Conservation (phyloP, 2,113 vertebrate species). For the Atlantisia rogersi region DNA sequence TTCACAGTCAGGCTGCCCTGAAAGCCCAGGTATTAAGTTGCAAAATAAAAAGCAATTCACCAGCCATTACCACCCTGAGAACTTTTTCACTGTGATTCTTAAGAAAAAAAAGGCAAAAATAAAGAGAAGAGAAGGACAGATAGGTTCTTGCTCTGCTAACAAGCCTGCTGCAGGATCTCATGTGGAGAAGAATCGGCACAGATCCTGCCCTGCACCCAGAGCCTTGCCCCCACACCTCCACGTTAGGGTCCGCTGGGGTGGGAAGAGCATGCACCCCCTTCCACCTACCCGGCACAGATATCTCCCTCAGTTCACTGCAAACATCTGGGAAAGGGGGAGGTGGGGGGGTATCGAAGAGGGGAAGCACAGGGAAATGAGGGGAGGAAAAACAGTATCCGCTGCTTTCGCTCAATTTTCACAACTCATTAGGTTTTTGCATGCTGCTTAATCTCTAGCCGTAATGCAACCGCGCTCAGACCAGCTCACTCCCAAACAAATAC, state of each 20-base stretch:
- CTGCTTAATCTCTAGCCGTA: not conserved
- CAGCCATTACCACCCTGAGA: not conserved
- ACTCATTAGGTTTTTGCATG: not conserved
- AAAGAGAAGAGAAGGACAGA: not conserved
- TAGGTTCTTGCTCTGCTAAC: not conserved
- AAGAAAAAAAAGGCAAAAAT: too few relatives aligned
- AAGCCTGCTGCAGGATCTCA: not conserved
- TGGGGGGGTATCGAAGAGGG: too few relatives aligned
- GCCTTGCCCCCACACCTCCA: not conserved
- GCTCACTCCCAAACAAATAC: not conserved
- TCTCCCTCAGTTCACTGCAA: not conserved
- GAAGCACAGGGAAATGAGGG: not conserved
- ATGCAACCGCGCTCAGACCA: not conserved
- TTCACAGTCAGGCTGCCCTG: not conserved
- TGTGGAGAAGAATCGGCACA: accelerated
- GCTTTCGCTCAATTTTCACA: not conserved
- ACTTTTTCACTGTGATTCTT: not conserved
- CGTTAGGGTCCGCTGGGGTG: not conserved
- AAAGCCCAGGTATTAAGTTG: not conserved
- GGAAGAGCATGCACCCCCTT: not conserved
- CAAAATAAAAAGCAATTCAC: not conserved
- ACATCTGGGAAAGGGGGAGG: not conserved
- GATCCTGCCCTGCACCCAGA: not conserved
- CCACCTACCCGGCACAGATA: not conserved
- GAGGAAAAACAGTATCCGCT: not conserved